These are phyloP conservation scores for Caenorhabditis doughertyi DNA, from an alignment of 2,888 invertebrate genomes.

Conservation along the genomic window DNA sequence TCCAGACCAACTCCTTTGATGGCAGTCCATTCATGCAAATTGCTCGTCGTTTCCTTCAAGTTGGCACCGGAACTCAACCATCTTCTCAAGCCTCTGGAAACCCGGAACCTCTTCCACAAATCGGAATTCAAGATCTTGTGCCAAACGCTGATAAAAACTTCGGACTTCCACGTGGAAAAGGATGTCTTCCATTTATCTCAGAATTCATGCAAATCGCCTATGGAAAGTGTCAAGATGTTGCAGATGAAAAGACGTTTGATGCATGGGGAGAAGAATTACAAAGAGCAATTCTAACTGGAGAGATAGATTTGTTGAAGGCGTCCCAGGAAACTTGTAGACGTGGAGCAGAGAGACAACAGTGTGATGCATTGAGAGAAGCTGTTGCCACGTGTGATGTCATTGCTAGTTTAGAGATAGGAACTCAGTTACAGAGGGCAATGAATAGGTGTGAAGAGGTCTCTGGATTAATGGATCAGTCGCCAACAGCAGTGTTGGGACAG, in stretches of 20 bases:
- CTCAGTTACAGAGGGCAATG: slow-evolving; percentile 76
- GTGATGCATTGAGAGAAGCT: slow-evolving; percentile 78
- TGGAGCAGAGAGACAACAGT: slow-evolving; percentile 82
- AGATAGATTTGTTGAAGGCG: slow-evolving; percentile 80
- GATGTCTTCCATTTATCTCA: slow-evolving; percentile 81
- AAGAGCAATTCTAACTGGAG: slow-evolving; percentile 77
- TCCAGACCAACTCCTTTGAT: slow-evolving; percentile 59
- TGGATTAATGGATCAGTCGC: slow-evolving; percentile 81
- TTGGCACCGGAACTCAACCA: slow-evolving; percentile 39
- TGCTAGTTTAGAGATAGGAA: slow-evolving; percentile 71
- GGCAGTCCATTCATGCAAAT: slow-evolving; percentile 65
- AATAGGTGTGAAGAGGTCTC: slow-evolving; percentile 81
- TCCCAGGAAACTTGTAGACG: slow-evolving; percentile 81
- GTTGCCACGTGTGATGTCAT: slow-evolving; percentile 81
- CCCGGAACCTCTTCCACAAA: slow-evolving; percentile 53
- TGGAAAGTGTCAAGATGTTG: slow-evolving; percentile 81
- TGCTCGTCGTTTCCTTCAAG: slow-evolving; percentile 57
- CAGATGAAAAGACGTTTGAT: slow-evolving; percentile 81
- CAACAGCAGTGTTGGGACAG: slow-evolving; percentile 77
- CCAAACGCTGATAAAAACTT: slow-evolving; percentile 79
- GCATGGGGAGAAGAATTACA: slow-evolving; percentile 80
- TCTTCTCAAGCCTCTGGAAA: slow-evolving; percentile 8
- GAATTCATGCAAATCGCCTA: slow-evolving; percentile 82
- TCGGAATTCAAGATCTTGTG: slow-evolving; percentile 75
- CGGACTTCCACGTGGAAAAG: slow-evolving; percentile 79